Percentiles rank a stretch among this genome's conserved stretches.
These are phyloP conservation scores for Karalla daura DNA, from an alignment of 2,797 vertebrate genomes.

Conservation along the genomic window DNA sequence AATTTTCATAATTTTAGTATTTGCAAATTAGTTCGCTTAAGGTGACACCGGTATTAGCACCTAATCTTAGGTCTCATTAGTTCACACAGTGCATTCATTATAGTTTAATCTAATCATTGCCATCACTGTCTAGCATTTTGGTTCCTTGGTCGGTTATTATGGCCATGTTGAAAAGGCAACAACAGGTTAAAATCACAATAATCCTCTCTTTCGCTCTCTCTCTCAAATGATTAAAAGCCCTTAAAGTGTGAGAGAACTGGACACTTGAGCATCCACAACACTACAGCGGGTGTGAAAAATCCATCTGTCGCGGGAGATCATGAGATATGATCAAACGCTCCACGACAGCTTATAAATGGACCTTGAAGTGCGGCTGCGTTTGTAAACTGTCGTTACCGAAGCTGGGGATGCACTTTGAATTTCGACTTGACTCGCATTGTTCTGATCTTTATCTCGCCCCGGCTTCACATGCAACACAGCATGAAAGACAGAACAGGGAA, in stretches of 20 bases:
- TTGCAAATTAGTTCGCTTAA: background rate
- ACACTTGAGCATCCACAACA: background rate
- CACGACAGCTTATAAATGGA: background rate
- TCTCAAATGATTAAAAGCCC: background rate
- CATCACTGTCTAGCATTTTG: background rate
- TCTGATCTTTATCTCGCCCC: constrained; percentile 21
- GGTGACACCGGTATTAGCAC: background rate
- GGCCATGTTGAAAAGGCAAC: background rate
- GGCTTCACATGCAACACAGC: background rate
- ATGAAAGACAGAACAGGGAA: constrained; percentile 17
- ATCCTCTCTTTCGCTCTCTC: background rate
- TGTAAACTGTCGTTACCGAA: background rate
- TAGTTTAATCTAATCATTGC: background rate
- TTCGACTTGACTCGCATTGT: background rate
- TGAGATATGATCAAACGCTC: constrained; percentile 1
- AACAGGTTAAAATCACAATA: background rate
- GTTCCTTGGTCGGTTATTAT: background rate
- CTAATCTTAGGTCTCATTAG: background rate
- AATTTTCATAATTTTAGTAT: background rate
- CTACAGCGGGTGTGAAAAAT: background rate
- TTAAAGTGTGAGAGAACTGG: background rate
- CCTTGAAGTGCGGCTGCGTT: background rate
- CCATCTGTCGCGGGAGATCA: background rate
- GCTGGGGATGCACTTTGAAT: constrained; percentile 2
- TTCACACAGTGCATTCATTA: background rate